Evolutionary conservation across 2,888 invertebrate genomes (phyloP), one percentile per base, ranked within the genome.

Genomic region (Rhyacophila evoluta): DNA sequence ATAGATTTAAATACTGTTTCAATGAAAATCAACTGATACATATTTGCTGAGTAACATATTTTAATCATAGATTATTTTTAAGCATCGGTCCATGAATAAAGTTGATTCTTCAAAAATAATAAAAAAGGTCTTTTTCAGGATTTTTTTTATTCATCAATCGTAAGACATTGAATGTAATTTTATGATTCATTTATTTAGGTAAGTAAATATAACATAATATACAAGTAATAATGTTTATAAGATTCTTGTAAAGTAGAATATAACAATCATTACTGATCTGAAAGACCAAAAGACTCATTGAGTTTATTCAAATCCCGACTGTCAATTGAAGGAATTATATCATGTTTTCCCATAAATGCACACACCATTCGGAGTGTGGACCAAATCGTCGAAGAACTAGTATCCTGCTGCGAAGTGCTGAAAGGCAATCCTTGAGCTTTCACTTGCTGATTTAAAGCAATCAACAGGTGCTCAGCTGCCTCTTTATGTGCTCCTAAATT

Each of bases 401-500:
- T 95, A 82, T 92, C 91, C 85, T 79, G 81, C 25, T 79, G 77
- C 77, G 83, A 84, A 12, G 83, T 82, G 41, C 85, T 84, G 77
- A 87, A 88, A 79, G 86, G 86, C 85, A 84, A 87, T 83, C 82
- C 88, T 83, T 84, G 89, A 82, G 86, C 89, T 86, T 85, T 93
- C 25, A 95, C 92, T 89, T 99, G 99, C 86, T 98, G 95, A 87
- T 97, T 98, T 38, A 99, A 88, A 0, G 98, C 98, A 2, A 95
- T 94, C 72, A 99, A 87, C 84, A 99, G 95, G 89, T 99, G 99
- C 86, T 98, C 98, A 11, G 95, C 96, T 4, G 99, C 98, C 89
- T 99, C 95, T 85, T 94, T 97, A 85, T 98, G 95, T 68, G 97
- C 97, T 83, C 95, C 94, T 69, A 99, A 91, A 88, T 98, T 98